Conservation (phyloP, 64 coral and sea anemone genomes). For the Catalaphyllia jardinei region DNA sequence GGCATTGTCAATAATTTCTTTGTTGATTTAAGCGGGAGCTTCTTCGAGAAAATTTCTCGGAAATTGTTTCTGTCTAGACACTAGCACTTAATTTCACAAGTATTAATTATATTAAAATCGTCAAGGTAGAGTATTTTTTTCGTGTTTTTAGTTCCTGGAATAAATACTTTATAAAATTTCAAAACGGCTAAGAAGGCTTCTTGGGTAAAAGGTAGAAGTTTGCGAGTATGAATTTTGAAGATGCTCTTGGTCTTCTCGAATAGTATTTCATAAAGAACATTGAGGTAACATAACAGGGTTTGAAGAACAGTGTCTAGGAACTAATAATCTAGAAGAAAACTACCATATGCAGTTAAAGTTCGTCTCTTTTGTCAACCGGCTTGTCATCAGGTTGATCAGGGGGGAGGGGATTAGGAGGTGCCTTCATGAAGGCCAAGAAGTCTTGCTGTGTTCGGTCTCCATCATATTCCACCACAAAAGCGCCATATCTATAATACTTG, state of each 20-base stretch:
- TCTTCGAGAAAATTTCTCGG: constrained; percentile 12
- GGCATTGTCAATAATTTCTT: not conserved
- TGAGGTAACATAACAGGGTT: too few relatives aligned
- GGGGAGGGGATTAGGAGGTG: constrained; percentile 64
- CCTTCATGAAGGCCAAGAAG: constrained; percentile 83
- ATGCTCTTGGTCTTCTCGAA: too few relatives aligned
- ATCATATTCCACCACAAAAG: constrained; percentile 86
- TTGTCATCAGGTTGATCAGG: constrained; percentile 21
- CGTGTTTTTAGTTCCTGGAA: not conserved
- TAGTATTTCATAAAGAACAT: too few relatives aligned
- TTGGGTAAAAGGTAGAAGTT: too few relatives aligned
- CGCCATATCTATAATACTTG: constrained; percentile 80
- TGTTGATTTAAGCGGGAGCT: not conserved
- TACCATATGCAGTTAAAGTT: not conserved
- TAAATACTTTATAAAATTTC: not conserved
- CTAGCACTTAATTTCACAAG: not conserved
- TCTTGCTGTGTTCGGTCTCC: constrained; percentile 74
- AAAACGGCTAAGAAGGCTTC: too few relatives aligned
- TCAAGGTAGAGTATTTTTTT: not conserved
- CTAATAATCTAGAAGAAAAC: constrained; percentile 19
- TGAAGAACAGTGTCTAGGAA: not conserved
- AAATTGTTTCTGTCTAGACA: not conserved
- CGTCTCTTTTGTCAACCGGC: constrained; percentile 24
- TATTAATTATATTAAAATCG: not conserved
- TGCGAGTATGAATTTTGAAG: too few relatives aligned